Evolutionary conservation across 2,888 invertebrate species (phyloP).

Genomic region (Agrochola litura): DNA sequence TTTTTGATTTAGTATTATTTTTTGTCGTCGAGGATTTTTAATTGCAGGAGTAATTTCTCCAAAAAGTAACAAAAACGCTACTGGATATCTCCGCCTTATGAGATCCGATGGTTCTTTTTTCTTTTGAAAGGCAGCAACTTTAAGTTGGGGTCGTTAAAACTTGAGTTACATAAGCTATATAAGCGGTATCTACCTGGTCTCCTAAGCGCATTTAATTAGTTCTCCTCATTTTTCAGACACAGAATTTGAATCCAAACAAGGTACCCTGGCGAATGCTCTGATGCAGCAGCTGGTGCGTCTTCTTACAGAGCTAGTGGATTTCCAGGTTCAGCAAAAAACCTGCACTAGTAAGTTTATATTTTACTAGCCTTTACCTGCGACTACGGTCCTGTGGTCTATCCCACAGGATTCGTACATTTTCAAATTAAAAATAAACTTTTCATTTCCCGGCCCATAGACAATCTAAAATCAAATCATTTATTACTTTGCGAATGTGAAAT

Average conservation of each 20-base stretch:
- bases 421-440: not conserved
- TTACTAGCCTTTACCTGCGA: not conserved
- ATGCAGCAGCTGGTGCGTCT: constrained; percentile 84
- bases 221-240: constrained; percentile 53
- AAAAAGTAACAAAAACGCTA: too few species aligned
- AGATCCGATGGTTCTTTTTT: too few species aligned
- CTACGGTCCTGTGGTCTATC: not conserved
- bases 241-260: constrained; percentile 70
- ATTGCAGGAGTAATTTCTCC: too few species aligned
- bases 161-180: too few species aligned
- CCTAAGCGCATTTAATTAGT: not conserved
- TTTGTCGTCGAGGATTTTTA: too few species aligned
- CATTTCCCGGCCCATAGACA: too few species aligned
- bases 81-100: too few species aligned
- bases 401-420: not conserved
- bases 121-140: too few species aligned
- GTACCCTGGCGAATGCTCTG: constrained; percentile 70
- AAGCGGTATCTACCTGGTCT: not conserved
- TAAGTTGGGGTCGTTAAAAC: too few species aligned
- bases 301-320: constrained; percentile 82
- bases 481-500: too few species aligned
- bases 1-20: too few species aligned
- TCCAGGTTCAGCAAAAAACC: constrained; percentile 83
- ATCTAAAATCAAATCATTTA: too few species aligned
- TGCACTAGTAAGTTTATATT: constrained; percentile 77